A percentile compares a stretch with the other conserved stretches of the same genome.
These are phyloP conservation scores for Aphelinus certus DNA, from an alignment of 1,140 invertebrate species.

Conservation along the genomic window DNA sequence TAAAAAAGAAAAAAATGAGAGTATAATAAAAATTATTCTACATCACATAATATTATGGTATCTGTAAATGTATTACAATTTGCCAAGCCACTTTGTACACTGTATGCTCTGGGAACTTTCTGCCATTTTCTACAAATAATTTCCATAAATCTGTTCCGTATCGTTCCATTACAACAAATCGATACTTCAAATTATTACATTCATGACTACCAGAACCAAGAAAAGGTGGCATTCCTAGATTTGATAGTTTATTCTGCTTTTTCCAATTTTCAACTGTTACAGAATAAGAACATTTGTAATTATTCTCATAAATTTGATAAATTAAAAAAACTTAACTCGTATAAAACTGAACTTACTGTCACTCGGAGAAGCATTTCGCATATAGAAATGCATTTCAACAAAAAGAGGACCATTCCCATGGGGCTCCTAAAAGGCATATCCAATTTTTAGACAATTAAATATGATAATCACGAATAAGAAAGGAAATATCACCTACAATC, in stretches of 20 bases:
- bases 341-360: conserved; percentile 71
- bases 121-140: conserved; percentile 76
- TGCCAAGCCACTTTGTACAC: conserved; percentile 85
- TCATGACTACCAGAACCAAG: conserved; percentile 85
- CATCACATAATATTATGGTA: conserved; percentile 1
- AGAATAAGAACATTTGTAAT: conserved; percentile 11
- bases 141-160: conserved; percentile 92
- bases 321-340: conserved; percentile 25
- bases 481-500: conserved; percentile 71
- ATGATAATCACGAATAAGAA: conserved; percentile 23
- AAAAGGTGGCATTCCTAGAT: conserved; percentile 87
- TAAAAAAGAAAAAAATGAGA: conserved; percentile 51
- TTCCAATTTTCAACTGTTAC: conserved; percentile 80
- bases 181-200: conserved; percentile 78
- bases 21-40: conserved; percentile 4
- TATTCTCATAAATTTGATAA: conserved; percentile 32
- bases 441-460: conserved; percentile 37
- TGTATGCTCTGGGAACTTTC: conserved; percentile 76
- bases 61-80: conserved; percentile 74
- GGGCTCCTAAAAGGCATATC: conserved; percentile 77
- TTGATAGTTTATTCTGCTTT: conserved; percentile 75
- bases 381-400: conserved; percentile 95
- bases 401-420: conserved; percentile 93
- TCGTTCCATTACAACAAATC: conserved; percentile 92
- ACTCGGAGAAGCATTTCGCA: conserved; percentile 83